Evolutionary conservation across 2,797 vertebrate species (phyloP).

Genomic region (Chelidonichthys spinosus): DNA sequence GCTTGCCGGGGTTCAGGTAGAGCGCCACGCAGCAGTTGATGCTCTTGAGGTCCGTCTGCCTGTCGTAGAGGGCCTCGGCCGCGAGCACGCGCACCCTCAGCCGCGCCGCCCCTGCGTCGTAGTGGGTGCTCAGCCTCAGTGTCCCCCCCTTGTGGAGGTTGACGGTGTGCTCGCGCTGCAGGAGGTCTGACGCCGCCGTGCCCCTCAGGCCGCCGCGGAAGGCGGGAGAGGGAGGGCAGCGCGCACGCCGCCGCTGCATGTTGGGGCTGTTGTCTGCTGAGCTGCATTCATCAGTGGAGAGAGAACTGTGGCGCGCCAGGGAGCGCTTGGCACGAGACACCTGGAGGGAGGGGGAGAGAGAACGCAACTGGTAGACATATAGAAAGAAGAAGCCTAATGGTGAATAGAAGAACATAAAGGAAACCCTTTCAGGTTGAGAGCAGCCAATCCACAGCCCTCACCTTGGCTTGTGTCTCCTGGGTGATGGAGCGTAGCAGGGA

Average conservation of each 20-base stretch:
- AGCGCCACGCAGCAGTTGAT: slow-evolving; percentile 96
- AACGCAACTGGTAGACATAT: slow-evolving; percentile 23
- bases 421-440: neutral
- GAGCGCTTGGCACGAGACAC: slow-evolving; percentile 92
- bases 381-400: neutral
- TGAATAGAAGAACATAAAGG: neutral
- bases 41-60: slow-evolving; percentile 88
- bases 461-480: slow-evolving; percentile 94
- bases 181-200: slow-evolving; percentile 54
- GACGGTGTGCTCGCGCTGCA: slow-evolving; percentile 84
- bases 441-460: slow-evolving; percentile 50
- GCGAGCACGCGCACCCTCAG: slow-evolving; percentile 90
- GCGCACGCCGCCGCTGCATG: slow-evolving; percentile 85
- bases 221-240: slow-evolving; percentile 80
- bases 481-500: slow-evolving; percentile 94
- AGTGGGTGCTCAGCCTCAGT: slow-evolving; percentile 90
- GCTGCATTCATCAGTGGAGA: slow-evolving; percentile 95
- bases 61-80: slow-evolving; percentile 91
- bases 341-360: slow-evolving; percentile 42
- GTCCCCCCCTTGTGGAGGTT: slow-evolving; percentile 90
- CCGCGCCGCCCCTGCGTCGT: slow-evolving; percentile 87
- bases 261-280: slow-evolving; percentile 95
- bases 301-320: slow-evolving; percentile 92
- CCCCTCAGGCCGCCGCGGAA: slow-evolving; percentile 60
- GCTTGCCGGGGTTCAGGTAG: slow-evolving; percentile 94